These are phyloP conservation scores for Ellobium chinense DNA, from an alignment of 2,888 invertebrate genomes.

Conservation along the genomic window DNA sequence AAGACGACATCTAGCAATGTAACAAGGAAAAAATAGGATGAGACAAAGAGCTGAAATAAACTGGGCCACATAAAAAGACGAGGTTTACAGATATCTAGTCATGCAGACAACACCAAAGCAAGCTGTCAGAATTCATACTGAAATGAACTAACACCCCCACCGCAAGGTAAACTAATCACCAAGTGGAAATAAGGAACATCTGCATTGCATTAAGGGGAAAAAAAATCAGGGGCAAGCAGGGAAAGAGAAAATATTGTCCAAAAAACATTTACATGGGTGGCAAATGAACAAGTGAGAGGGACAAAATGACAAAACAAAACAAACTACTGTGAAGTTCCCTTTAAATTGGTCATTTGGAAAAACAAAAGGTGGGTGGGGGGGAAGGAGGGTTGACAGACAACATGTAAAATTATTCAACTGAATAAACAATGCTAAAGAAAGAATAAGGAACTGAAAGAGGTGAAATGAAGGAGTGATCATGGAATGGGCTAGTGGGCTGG, in stretches of 20 bases:
- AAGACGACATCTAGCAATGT: not conserved
- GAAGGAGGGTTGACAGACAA: not conserved
- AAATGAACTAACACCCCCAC: not conserved
- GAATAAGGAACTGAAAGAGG: not conserved
- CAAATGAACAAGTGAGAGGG: not conserved
- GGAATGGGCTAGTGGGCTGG: no score
- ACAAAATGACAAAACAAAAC: not conserved
- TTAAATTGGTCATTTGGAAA: not conserved
- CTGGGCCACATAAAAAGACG: not conserved
- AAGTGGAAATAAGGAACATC: not conserved
- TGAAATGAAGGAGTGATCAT: no score
- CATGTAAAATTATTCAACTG: not conserved
- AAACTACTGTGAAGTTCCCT: no score
- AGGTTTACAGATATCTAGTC: no score
- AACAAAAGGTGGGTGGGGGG: not conserved
- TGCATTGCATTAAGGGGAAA: not conserved
- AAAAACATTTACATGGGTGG: not conserved
- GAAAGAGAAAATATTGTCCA: not conserved
- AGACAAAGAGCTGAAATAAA: not conserved
- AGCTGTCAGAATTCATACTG: not conserved
- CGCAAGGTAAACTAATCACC: not conserved
- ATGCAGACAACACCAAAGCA: constrained; percentile 36
- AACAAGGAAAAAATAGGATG: not conserved
- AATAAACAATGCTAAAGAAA: not conserved
- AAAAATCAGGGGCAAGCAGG: not conserved